Evolutionary conservation across 2,888 invertebrate genomes (phyloP).

Genomic region (Stratiomys singularior): DNA sequence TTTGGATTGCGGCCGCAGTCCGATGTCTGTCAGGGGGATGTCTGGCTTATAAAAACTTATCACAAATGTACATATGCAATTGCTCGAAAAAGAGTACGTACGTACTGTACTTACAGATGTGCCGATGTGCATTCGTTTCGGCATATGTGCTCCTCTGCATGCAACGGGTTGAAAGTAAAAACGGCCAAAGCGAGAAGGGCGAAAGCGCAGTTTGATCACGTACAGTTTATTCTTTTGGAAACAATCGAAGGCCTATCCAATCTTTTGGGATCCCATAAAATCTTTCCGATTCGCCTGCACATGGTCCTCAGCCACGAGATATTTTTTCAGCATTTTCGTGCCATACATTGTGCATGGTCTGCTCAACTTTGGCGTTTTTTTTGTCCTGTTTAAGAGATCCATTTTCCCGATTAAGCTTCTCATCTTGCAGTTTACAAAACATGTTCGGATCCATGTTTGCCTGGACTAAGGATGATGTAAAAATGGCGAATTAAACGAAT

Average conservation of each 20-base stretch:
- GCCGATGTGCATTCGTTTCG: background rate
- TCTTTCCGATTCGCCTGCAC: background rate
- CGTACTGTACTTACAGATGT: background rate
- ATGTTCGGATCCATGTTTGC: no score
- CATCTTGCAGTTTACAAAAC: no score
- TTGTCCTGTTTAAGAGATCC: no score
- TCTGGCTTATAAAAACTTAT: slow-evolving; percentile 19
- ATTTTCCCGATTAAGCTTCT: no score
- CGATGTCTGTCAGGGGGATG: slow-evolving; percentile 21
- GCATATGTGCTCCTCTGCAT: background rate
- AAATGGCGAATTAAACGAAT: no score
- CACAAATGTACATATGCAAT: slow-evolving; percentile 9
- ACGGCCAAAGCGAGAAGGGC: slow-evolving; percentile 3
- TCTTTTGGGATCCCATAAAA: slow-evolving; percentile 6
- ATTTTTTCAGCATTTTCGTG: no score
- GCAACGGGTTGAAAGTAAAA: slow-evolving; percentile 2
- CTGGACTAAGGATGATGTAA: no score
- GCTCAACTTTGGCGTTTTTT: no score
- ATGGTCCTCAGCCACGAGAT: no score
- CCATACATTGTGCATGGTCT: no score
- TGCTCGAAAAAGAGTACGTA: background rate
- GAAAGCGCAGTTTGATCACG: slow-evolving; percentile 45
- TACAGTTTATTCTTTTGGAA: slow-evolving; percentile 36
- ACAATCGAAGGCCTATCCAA: slow-evolving; percentile 16
- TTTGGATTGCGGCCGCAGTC: slow-evolving; percentile 17